Conservation (phyloP, 64 coral and sea anemone species). For the Actinia tenebrosa region DNA sequence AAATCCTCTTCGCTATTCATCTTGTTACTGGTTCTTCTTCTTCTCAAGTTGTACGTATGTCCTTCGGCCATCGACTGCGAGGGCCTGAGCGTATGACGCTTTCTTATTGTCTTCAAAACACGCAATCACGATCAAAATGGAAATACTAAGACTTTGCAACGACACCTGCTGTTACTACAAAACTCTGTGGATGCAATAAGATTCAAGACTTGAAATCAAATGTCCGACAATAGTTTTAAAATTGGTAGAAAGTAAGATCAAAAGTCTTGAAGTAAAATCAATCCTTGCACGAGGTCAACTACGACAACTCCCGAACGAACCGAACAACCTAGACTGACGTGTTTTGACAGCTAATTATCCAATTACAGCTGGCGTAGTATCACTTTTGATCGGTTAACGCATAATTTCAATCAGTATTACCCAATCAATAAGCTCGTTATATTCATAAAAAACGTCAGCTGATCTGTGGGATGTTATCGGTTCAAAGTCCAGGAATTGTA, state of each 20-base stretch:
- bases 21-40: background rate
- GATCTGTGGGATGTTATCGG: background rate
- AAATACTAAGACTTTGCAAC: background rate
- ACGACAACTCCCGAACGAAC: too few relatives aligned
- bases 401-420: background rate
- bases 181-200: background rate
- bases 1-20: background rate
- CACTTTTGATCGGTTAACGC: background rate
- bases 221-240: background rate
- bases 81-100: background rate
- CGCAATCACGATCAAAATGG: slow-evolving; percentile 5
- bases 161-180: background rate
- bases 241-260: background rate
- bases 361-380: background rate
- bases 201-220: background rate
- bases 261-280: background rate
- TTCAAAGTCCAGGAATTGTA: slow-evolving; percentile 4
- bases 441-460: background rate
- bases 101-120: background rate
- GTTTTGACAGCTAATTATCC: slow-evolving; percentile 7
- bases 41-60: background rate
- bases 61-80: slow-evolving; percentile 13
- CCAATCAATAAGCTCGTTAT: background rate
- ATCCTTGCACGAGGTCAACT: background rate
- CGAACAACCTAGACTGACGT: background rate